These are phyloP conservation scores for Proctacanthus coquilletti DNA, from an alignment of 1,140 invertebrate genomes.

Conservation along the genomic window DNA sequence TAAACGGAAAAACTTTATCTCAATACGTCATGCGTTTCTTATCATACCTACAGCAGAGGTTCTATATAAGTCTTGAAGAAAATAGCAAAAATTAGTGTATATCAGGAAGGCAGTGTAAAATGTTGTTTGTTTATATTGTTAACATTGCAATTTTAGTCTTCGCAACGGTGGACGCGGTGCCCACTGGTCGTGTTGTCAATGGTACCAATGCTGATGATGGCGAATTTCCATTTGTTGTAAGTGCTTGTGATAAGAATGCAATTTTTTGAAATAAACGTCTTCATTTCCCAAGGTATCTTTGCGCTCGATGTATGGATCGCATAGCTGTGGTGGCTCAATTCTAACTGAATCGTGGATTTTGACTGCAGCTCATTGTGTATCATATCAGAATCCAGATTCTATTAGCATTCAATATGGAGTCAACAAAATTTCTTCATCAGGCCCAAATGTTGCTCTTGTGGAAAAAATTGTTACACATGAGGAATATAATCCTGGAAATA, in stretches of 20 bases:
- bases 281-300: conserved; percentile 7
- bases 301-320: neutral
- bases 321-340: conserved; percentile 11
- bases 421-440: neutral
- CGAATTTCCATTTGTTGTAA: conserved; percentile 12
- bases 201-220: conserved; percentile 7
- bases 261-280: neutral
- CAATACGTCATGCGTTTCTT: too few relatives aligned
- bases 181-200: conserved; percentile 9
- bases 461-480: conserved; percentile 8
- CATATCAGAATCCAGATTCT: neutral
- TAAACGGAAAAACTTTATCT: too few relatives aligned
- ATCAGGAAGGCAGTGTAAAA: too few relatives aligned
- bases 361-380: conserved; percentile 6
- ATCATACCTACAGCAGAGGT: too few relatives aligned
- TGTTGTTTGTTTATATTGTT: too few relatives aligned
- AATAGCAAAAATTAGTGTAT: too few relatives aligned
- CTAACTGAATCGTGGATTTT: conserved; percentile 5
- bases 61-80: too few relatives aligned
- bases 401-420: conserved; percentile 9
- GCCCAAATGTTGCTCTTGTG: neutral
- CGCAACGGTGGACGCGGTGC: too few relatives aligned
- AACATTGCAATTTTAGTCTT: too few relatives aligned
- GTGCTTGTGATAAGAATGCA: neutral
- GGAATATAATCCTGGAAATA: conserved; percentile 5